A percentile compares a stretch with the other conserved stretches of the same genome.
Conservation (phyloP, 2,888 invertebrate genomes). For the Eurois occulta region DNA sequence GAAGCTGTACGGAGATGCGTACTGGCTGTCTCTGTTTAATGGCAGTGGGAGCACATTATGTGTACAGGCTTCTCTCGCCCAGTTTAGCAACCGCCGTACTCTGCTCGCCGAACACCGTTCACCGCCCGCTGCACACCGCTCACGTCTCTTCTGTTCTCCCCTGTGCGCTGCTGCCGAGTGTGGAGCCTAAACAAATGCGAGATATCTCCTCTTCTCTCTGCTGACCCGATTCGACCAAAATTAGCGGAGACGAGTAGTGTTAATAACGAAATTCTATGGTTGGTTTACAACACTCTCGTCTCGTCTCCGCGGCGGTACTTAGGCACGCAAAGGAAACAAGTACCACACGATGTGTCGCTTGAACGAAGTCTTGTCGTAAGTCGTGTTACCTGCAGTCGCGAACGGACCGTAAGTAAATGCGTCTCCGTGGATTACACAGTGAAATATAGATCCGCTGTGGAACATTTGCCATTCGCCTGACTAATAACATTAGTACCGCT, state of each 20-base stretch:
- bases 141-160: background rate
- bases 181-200: background rate
- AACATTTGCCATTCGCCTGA: background rate
- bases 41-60: background rate
- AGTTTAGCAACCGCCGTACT: background rate
- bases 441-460: slow-evolving; percentile 9
- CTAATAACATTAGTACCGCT: slow-evolving; percentile 28
- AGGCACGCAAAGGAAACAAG: background rate
- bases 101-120: no score
- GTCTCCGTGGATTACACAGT: background rate
- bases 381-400: background rate
- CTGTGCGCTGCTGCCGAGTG: background rate
- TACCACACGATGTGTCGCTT: background rate
- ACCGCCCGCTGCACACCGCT: background rate
- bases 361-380: background rate
- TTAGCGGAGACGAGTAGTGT: background rate
- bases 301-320: background rate
- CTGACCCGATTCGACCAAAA: background rate
- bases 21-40: background rate
- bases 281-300: background rate
- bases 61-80: background rate
- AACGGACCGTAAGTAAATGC: background rate
- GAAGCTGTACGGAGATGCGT: background rate
- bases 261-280: background rate
- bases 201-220: background rate